phyloP scores from a whole-genome alignment of 2,888 invertebrate genomes.

The Acrobeloides nanus region DNA sequence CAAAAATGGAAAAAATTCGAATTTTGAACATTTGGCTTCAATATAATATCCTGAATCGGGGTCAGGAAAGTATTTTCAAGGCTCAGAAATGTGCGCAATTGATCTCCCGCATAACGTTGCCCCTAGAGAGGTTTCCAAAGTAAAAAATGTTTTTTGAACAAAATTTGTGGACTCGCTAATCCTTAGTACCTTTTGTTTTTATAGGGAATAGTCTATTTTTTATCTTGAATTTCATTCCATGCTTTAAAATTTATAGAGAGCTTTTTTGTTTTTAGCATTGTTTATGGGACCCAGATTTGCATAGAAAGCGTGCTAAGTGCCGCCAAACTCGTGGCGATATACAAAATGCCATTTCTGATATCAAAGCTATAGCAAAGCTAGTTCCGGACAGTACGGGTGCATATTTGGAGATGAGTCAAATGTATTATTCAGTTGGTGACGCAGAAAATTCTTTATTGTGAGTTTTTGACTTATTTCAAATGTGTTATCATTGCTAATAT shows the following conservation, averaged over 20 bases:
- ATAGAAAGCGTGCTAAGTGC: slow-evolving; percentile 78
- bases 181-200: too few species aligned
- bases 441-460: slow-evolving; percentile 79
- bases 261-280: slow-evolving; percentile 60
- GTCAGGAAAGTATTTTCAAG: too few species aligned
- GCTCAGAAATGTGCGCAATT: too few species aligned
- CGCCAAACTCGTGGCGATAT: slow-evolving; percentile 72
- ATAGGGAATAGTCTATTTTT: too few species aligned
- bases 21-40: too few species aligned
- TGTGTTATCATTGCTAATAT: not conserved
- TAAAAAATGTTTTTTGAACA: too few species aligned
- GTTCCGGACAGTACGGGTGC: slow-evolving; percentile 84
- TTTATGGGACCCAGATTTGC: slow-evolving; percentile 77
- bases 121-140: too few species aligned
- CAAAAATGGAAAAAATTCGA: slow-evolving; percentile 4
- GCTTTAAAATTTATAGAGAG: not conserved
- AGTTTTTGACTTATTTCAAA: slow-evolving; percentile 35
- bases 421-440: slow-evolving; percentile 84
- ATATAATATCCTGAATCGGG: too few species aligned
- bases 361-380: slow-evolving; percentile 79
- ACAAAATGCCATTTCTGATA: slow-evolving; percentile 79
- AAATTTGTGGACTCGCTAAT: too few species aligned
- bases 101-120: too few species aligned
- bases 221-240: too few species aligned
- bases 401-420: slow-evolving; percentile 70